Conservation (phyloP, 2,888 invertebrate species). For the Camponotus fellah region DNA sequence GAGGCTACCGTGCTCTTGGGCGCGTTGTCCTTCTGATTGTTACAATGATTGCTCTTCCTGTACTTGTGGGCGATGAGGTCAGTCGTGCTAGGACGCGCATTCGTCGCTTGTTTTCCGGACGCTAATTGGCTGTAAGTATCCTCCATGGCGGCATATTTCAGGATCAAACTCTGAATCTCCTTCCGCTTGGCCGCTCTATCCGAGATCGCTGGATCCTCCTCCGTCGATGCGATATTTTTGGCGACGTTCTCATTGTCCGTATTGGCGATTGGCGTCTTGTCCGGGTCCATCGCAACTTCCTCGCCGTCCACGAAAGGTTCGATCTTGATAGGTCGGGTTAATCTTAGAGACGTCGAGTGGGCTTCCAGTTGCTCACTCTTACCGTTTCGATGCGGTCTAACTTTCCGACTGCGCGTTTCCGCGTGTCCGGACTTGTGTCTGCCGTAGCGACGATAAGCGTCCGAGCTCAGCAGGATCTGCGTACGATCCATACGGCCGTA, state of each 20-base stretch:
- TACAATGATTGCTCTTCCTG: conserved; percentile 71
- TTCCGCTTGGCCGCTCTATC: conserved; percentile 94
- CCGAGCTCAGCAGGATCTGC: conserved; percentile 88
- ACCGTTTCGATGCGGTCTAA: conserved; percentile 88
- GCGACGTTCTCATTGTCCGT: conserved; percentile 58
- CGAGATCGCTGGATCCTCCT: conserved; percentile 88
- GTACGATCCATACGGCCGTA: conserved; percentile 78
- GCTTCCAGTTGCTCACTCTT: conserved; percentile 89
- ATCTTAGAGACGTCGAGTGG: conserved; percentile 75
- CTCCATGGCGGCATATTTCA: conserved; percentile 93
- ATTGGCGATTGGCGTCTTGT: conserved; percentile 80
- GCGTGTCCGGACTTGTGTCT: conserved; percentile 86
- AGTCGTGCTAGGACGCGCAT: conserved; percentile 70
- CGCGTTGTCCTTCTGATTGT: conserved; percentile 58
- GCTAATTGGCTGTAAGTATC: conserved; percentile 89
- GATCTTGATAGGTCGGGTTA: conserved; percentile 87
- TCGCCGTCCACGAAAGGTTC: conserved; percentile 66
- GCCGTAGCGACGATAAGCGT: conserved; percentile 77
- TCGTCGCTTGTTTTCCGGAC: conserved; percentile 82
- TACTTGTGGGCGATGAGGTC: conserved; percentile 85
- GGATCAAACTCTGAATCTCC: conserved; percentile 93
- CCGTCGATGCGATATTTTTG: conserved; percentile 85
- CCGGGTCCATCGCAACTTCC: conserved; percentile 81
- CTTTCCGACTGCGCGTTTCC: conserved; percentile 78
- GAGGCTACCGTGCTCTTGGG: conserved; percentile 58